Conservation (phyloP, 2,113 vertebrate genomes). For the Sialia sialis region DNA sequence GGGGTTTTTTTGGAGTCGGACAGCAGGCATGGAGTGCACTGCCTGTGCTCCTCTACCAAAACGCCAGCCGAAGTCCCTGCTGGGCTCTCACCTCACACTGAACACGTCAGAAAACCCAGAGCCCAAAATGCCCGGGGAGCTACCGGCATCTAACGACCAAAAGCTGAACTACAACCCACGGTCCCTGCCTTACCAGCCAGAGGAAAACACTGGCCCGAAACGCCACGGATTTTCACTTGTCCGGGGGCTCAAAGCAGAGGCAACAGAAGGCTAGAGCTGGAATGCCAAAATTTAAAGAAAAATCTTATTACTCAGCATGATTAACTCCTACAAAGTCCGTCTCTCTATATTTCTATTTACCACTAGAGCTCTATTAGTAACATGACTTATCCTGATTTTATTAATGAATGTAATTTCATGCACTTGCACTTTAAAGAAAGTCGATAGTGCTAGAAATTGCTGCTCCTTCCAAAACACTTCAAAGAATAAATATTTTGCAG, state of each 20-base stretch:
- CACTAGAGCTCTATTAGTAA: not conserved
- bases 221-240: not conserved
- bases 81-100: not conserved
- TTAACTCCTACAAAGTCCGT: not conserved
- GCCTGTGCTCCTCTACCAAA: not conserved
- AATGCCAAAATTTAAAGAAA: not conserved
- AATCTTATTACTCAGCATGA: not conserved
- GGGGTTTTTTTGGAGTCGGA: not conserved
- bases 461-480: not conserved
- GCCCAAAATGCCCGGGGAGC: not conserved
- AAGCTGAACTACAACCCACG: not conserved
- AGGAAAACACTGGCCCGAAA: not conserved
- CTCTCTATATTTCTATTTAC: not conserved
- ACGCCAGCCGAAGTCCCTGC: not conserved
- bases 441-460: not conserved
- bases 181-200: accelerated
- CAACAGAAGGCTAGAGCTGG: not conserved
- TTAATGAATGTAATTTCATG: not conserved
- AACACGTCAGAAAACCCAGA: not conserved
- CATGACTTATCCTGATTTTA: not conserved
- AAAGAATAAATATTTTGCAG: not conserved
- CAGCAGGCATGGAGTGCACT: not conserved
- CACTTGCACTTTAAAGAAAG: not conserved
- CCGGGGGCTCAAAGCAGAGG: not conserved
- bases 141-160: constrained; percentile 65